These are phyloP conservation scores for Rhipidura dahli DNA, from an alignment of 2,113 vertebrate genomes.

Conservation along the genomic window DNA sequence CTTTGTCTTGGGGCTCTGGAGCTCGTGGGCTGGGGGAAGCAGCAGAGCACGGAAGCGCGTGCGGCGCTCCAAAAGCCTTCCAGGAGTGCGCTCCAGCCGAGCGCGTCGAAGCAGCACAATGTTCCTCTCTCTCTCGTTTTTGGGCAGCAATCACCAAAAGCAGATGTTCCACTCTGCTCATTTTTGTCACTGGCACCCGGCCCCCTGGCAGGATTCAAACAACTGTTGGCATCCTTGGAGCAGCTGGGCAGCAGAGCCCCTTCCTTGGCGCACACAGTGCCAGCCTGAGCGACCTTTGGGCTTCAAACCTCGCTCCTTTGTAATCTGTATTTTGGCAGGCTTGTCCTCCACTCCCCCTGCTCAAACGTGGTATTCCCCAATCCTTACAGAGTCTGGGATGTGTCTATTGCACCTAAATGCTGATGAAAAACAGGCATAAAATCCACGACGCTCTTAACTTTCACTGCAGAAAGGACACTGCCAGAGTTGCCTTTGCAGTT, in stretches of 20 bases:
- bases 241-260: background rate
- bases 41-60: background rate
- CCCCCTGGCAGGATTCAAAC: background rate
- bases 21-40: background rate
- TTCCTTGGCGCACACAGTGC: background rate
- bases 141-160: background rate
- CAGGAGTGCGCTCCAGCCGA: background rate
- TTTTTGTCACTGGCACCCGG: constrained; percentile 36
- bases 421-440: background rate
- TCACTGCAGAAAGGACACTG: background rate
- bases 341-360: background rate
- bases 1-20: background rate
- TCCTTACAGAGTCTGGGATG: background rate
- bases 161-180: constrained; percentile 15
- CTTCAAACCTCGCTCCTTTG: background rate
- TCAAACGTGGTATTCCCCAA: background rate
- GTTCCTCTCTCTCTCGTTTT: background rate
- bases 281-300: background rate
- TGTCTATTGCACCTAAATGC: background rate
- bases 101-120: background rate
- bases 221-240: background rate
- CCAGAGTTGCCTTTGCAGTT: background rate
- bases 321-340: background rate
- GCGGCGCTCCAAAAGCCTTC: background rate
- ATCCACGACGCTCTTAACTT: background rate